Conservation (phyloP, 2,113 vertebrate genomes). For the Ornithorhynchus anatinus region DNA sequence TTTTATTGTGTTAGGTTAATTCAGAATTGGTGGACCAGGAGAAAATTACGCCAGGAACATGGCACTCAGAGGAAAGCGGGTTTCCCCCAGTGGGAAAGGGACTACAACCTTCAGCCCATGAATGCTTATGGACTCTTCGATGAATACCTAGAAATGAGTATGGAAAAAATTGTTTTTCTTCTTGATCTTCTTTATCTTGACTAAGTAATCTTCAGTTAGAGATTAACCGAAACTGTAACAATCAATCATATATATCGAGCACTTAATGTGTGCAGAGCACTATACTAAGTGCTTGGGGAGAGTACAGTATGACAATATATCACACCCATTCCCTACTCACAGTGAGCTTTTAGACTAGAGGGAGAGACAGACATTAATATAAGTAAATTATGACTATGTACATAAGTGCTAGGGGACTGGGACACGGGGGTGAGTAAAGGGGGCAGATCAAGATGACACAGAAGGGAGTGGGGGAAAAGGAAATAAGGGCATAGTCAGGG, state of each 20-base stretch:
- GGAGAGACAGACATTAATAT: too few species aligned
- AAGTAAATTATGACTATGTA: too few species aligned
- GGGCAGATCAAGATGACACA: too few species aligned
- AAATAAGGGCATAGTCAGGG: too few species aligned
- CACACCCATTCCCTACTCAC: too few species aligned
- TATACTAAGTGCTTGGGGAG: not conserved
- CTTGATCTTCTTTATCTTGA: not conserved
- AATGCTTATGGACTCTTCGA: constrained; percentile 95
- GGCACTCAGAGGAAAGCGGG: constrained; percentile 75
- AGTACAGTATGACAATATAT: too few species aligned
- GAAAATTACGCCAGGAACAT: constrained; percentile 80
- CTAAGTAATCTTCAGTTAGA: not conserved
- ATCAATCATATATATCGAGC: not conserved
- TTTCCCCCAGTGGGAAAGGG: constrained; percentile 92
- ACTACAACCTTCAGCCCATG: constrained; percentile 92
- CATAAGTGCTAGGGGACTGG: too few species aligned
- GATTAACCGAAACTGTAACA: not conserved
- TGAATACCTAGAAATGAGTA: constrained; percentile 98
- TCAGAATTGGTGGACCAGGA: constrained; percentile 92
- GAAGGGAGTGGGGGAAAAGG: too few species aligned
- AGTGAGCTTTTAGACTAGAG: too few species aligned
- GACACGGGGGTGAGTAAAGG: too few species aligned
- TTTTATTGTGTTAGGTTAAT: constrained; percentile 75
- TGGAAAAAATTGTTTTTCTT: constrained; percentile 34
- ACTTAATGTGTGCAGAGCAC: not conserved